A percentile compares a stretch with the other conserved stretches of the same genome.
Evolutionary conservation across 2,888 invertebrate genomes (phyloP).

Genomic region (Ennomos fuscantarius): DNA sequence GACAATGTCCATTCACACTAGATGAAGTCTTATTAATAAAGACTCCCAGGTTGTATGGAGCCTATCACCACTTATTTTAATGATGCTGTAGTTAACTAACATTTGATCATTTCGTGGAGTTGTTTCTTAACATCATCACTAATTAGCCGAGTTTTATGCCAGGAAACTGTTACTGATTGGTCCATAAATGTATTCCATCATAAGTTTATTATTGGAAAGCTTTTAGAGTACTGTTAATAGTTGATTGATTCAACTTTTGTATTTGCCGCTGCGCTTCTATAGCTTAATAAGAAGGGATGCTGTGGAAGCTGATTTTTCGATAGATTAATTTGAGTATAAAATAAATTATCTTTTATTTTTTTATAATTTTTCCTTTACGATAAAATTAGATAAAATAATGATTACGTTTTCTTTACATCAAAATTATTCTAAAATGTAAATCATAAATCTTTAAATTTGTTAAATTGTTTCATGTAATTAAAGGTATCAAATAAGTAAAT

Average conservation of each 20-base stretch:
- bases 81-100: conserved; percentile 10
- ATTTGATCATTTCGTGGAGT: conserved; percentile 24
- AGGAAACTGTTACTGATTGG: conserved; percentile 60
- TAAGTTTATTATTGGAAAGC: conserved; percentile 53
- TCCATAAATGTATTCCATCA: conserved; percentile 58
- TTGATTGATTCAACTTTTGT: conserved; percentile 40
- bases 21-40: background rate
- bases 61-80: conserved; percentile 7
- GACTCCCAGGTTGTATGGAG: background rate
- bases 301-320: background rate
- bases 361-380: too few relatives aligned
- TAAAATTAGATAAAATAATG: too few relatives aligned
- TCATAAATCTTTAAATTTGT: too few relatives aligned
- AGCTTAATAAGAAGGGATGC: background rate
- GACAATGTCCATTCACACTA: too few relatives aligned
- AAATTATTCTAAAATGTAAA: too few relatives aligned
- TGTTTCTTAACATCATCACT: conserved; percentile 40
- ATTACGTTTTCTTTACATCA: too few relatives aligned
- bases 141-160: conserved; percentile 51
- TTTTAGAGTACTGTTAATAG: conserved; percentile 48
- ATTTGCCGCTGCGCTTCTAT: conserved; percentile 27
- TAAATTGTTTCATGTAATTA: too few relatives aligned
- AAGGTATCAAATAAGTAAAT: too few relatives aligned
- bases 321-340: too few relatives aligned
- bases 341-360: too few relatives aligned